phyloP scores from a whole-genome alignment of 2,888 invertebrate species.

The Caenorhabditis macrosperma region DNA sequence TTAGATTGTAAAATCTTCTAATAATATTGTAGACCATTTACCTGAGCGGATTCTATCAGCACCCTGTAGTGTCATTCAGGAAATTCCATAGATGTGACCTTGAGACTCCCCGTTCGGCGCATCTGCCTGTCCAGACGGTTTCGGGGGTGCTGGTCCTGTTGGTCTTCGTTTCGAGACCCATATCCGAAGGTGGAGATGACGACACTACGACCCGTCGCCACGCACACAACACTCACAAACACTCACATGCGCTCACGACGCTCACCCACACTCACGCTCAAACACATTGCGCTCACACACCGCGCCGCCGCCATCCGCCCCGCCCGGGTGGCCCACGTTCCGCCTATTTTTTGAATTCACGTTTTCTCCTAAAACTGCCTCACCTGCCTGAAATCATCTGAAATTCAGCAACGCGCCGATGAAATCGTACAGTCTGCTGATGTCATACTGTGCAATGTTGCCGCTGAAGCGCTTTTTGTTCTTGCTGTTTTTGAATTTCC shows the following conservation, averaged over 20 bases:
- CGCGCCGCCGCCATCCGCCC: constrained; percentile 52
- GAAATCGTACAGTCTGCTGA: background rate
- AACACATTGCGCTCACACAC: constrained; percentile 45
- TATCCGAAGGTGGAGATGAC: constrained; percentile 19
- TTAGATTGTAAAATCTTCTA: too few relatives aligned
- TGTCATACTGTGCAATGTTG: background rate
- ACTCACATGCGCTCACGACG: constrained; percentile 50
- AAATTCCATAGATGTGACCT: background rate
- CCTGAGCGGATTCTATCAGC: too few relatives aligned
- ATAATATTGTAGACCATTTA: too few relatives aligned
- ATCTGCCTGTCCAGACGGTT: background rate
- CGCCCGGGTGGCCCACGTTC: constrained; percentile 50
- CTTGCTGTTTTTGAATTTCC: too few relatives aligned
- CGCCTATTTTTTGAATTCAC: background rate
- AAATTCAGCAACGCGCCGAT: background rate
- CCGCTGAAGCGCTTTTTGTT: background rate
- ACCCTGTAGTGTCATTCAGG: too few relatives aligned
- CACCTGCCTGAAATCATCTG: background rate
- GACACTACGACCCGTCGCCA: constrained; percentile 43
- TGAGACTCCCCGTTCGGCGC: background rate
- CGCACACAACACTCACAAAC: constrained; percentile 50
- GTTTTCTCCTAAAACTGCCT: background rate
- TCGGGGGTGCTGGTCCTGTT: background rate
- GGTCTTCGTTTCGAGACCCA: constrained; percentile 10
- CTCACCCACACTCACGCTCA: constrained; percentile 46